A percentile compares a stretch with the other conserved stretches of the same genome.
Evolutionary conservation across 2,797 vertebrate species (phyloP).

Genomic region (Rhinichthys osculus): DNA sequence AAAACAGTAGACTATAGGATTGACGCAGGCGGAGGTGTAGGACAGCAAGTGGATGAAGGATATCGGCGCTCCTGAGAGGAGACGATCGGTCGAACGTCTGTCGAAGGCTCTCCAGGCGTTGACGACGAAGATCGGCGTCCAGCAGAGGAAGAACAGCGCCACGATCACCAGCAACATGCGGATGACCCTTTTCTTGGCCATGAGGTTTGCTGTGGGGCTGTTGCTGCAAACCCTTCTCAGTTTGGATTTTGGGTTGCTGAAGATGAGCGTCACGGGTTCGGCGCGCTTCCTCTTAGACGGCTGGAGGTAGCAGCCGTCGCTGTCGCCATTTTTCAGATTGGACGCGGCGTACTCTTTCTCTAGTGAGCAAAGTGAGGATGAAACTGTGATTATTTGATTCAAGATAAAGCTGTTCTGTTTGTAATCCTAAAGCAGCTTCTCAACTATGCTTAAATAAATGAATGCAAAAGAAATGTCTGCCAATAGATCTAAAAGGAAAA

Average conservation of each 20-base stretch:
- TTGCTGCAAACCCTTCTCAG: constrained; percentile 79
- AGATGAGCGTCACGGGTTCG: constrained; percentile 68
- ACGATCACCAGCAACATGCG: constrained; percentile 98
- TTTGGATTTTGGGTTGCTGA: constrained; percentile 58
- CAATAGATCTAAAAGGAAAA: neutral
- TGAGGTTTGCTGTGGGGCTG: constrained; percentile 86
- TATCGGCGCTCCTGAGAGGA: constrained; percentile 91
- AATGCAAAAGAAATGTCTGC: neutral
- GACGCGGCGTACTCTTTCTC: constrained; percentile 76
- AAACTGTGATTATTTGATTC: neutral
- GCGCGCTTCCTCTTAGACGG: constrained; percentile 75
- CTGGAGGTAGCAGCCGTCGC: constrained; percentile 92
- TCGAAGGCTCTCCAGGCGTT: constrained; percentile 97
- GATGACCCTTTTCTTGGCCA: constrained; percentile 96
- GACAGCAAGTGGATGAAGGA: constrained; percentile 97
- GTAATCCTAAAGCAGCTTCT: neutral
- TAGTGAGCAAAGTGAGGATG: constrained; percentile 46
- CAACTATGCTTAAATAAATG: neutral
- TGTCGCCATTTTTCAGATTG: constrained; percentile 81
- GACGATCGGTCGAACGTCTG: constrained; percentile 80
- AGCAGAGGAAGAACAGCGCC: constrained; percentile 94
- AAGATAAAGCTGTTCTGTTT: neutral
- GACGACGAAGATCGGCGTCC: constrained; percentile 94
- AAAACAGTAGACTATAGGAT: constrained; percentile 98
- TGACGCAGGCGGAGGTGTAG: constrained; percentile 95